Evolutionary conservation across 2,888 invertebrate species (phyloP).

Genomic region (Lasioglossum malachurum): DNA sequence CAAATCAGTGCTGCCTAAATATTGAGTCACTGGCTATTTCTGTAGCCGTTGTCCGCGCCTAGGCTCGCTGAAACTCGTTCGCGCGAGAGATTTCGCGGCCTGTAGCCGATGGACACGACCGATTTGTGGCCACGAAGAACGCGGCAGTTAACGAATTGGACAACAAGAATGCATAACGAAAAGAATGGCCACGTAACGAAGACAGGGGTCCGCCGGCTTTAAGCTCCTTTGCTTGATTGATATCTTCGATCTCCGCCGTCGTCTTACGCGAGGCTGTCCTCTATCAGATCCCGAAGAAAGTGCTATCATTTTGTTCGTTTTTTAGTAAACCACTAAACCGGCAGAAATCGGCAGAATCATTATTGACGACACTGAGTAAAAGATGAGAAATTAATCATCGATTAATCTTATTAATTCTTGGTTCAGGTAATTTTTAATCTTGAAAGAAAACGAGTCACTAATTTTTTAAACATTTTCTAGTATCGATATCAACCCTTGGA

Average conservation of each 20-base stretch:
- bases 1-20: constrained; percentile 73
- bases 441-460: background rate
- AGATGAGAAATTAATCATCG: background rate
- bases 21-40: constrained; percentile 79
- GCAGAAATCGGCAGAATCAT: background rate
- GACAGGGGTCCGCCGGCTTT: background rate
- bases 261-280: too few relatives aligned
- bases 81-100: constrained; percentile 48
- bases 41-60: constrained; percentile 58
- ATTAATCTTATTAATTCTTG: background rate
- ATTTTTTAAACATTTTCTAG: background rate
- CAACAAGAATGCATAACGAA: constrained; percentile 8
- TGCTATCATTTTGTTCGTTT: background rate
- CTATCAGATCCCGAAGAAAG: background rate
- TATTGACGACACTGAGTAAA: background rate
- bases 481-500: too few relatives aligned
- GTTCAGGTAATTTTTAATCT: background rate
- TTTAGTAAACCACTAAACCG: background rate
- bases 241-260: constrained; percentile 9
- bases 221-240: constrained; percentile 33
- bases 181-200: background rate
- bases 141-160: constrained; percentile 30
- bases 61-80: constrained; percentile 27
- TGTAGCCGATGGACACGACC: background rate
- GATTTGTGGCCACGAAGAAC: constrained; percentile 18